Conservation (phyloP, 2,797 vertebrate species). For the Tenualosa thibaudeaui region DNA sequence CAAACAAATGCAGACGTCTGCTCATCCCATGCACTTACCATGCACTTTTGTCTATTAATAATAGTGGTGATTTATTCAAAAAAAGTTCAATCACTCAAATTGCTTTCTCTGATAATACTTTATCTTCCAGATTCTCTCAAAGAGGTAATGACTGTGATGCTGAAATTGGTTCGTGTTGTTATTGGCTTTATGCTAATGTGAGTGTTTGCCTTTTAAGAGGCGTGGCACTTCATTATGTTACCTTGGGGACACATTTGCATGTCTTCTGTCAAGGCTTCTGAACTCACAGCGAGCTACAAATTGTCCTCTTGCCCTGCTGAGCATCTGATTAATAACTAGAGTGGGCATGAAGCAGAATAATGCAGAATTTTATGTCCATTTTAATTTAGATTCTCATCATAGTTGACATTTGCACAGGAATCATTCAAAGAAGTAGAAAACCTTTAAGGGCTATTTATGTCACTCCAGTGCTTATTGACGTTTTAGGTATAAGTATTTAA, state of each 20-base stretch:
- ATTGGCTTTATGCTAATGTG: slow-evolving; percentile 18
- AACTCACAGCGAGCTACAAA: neutral
- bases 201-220: neutral
- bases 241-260: neutral
- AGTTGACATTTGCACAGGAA: neutral
- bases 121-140: neutral
- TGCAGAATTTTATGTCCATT: neutral
- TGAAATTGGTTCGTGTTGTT: slow-evolving; percentile 6
- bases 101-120: neutral
- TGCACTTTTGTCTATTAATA: too few species aligned
- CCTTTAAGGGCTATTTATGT: neutral
- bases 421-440: neutral
- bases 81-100: neutral
- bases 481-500: too few species aligned
- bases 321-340: neutral
- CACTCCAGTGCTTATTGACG: neutral
- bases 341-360: neutral
- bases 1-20: neutral
- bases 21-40: neutral
- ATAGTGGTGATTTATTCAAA: too few species aligned
- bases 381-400: neutral
- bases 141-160: neutral
- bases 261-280: neutral
- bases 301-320: neutral
- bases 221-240: neutral